A percentile compares a stretch with the other conserved stretches of the same genome.
Conservation (phyloP, 1,140 invertebrate species). For the Druon quercuslanigerum region DNA sequence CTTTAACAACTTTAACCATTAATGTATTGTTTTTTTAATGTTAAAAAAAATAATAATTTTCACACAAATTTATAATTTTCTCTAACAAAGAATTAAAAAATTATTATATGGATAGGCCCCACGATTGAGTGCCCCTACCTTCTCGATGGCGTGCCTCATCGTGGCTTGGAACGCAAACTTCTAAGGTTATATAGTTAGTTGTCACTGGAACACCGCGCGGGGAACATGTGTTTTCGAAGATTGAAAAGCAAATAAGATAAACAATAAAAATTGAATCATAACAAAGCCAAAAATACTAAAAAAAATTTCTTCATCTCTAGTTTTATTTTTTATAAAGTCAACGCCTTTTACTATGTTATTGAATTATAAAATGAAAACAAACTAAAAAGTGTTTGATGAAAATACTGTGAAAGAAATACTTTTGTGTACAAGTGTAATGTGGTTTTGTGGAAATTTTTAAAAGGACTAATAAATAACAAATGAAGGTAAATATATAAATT, state of each 20-base stretch:
- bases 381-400: neutral
- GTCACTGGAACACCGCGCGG: slow-evolving; percentile 55
- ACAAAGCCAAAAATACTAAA: neutral
- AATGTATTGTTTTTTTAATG: too few relatives aligned
- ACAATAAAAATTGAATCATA: neutral
- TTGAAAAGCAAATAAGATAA: neutral
- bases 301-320: neutral
- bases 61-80: too few relatives aligned
- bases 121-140: slow-evolving; percentile 46
- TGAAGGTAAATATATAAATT: slow-evolving; percentile 4
- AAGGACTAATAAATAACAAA: neutral
- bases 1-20: too few relatives aligned
- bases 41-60: too few relatives aligned
- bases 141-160: slow-evolving; percentile 36
- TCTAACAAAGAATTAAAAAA: too few relatives aligned
- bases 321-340: neutral
- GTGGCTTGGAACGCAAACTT: slow-evolving; percentile 51
- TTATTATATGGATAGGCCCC: slow-evolving; percentile 11
- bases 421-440: neutral
- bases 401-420: neutral
- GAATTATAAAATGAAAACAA: too few relatives aligned
- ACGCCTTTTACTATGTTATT: too few relatives aligned
- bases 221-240: slow-evolving; percentile 29
- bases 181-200: slow-evolving; percentile 50
- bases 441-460: neutral